These are phyloP conservation scores for Clusia tigrina DNA, from an alignment of 2,888 invertebrate genomes.

Conservation along the genomic window DNA sequence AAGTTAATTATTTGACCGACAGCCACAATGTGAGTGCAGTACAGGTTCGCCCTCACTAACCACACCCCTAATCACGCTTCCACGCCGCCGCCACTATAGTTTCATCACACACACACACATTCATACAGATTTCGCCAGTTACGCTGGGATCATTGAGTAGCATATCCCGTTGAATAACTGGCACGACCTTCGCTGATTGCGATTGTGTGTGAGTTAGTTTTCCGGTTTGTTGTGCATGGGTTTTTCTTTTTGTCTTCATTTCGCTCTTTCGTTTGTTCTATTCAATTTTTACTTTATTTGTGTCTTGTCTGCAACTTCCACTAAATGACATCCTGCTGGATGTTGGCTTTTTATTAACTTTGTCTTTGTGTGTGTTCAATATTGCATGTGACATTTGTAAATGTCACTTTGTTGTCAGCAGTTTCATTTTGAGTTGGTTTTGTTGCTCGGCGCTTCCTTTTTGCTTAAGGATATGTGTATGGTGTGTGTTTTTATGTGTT, in stretches of 20 bases:
- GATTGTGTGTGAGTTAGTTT: not conserved
- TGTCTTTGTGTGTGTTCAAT: slow-evolving; percentile 34
- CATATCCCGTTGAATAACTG: not conserved
- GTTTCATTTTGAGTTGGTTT: slow-evolving; percentile 32
- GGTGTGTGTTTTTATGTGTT: slow-evolving; percentile 24
- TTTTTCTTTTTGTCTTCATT: not conserved
- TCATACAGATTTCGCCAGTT: not conserved
- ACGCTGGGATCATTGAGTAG: not conserved
- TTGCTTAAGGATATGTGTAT: no score
- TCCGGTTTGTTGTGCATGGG: not conserved
- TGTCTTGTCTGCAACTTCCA: not conserved
- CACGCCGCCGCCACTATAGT: not conserved
- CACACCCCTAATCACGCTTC: not conserved
- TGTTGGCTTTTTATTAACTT: slow-evolving; percentile 29
- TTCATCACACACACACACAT: not conserved
- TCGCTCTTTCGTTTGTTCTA: no score
- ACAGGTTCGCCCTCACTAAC: no score
- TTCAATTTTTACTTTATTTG: no score
- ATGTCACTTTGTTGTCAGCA: slow-evolving; percentile 44
- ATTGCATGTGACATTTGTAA: slow-evolving; percentile 46
- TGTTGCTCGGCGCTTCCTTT: no score
- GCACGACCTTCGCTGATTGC: not conserved
- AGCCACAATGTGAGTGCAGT: slow-evolving; percentile 7
- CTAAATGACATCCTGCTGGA: slow-evolving; percentile 9
- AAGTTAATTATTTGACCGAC: slow-evolving; percentile 33